Evolutionary conservation across 1,140 invertebrate species (phyloP).

Genomic region (Monomorium pharaonis): DNA sequence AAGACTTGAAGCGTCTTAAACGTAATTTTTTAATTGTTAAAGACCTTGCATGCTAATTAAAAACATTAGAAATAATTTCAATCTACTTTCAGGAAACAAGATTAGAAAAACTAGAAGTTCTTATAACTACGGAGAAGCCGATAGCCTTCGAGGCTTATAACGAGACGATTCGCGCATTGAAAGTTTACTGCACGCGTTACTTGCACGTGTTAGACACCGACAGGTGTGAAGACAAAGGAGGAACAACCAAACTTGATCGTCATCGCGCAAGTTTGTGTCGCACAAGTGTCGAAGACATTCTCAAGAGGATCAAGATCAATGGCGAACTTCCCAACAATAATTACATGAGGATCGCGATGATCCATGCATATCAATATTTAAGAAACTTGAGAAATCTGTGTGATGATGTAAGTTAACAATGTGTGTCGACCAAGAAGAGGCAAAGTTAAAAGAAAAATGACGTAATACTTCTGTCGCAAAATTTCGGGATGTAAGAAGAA

Average conservation of each 20-base stretch:
- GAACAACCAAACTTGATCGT: constrained; percentile 80
- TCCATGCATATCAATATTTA: constrained; percentile 80
- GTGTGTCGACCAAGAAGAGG: not conserved
- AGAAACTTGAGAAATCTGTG: constrained; percentile 69
- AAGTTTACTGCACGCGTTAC: constrained; percentile 76
- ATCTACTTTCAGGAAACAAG: constrained; percentile 72
- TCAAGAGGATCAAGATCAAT: constrained; percentile 79
- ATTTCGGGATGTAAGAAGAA: too few relatives aligned
- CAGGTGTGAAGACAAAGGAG: constrained; percentile 73
- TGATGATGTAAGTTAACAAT: constrained; percentile 76
- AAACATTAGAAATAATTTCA: not conserved
- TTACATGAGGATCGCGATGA: constrained; percentile 80
- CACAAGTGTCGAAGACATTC: constrained; percentile 74
- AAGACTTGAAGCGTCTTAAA: not conserved
- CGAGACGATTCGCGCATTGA: constrained; percentile 72
- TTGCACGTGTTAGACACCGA: constrained; percentile 73
- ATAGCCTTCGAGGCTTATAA: constrained; percentile 77
- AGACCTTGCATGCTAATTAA: not conserved
- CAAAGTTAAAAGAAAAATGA: not conserved
- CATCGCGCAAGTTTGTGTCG: constrained; percentile 79
- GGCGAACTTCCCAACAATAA: constrained; percentile 79
- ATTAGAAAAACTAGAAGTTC: constrained; percentile 76
- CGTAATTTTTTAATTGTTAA: not conserved
- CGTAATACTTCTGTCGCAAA: not conserved
- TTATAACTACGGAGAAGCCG: constrained; percentile 66